phyloP scores from a whole-genome alignment of 1,140 invertebrate species.

The Gonioctena quinquepunctata region DNA sequence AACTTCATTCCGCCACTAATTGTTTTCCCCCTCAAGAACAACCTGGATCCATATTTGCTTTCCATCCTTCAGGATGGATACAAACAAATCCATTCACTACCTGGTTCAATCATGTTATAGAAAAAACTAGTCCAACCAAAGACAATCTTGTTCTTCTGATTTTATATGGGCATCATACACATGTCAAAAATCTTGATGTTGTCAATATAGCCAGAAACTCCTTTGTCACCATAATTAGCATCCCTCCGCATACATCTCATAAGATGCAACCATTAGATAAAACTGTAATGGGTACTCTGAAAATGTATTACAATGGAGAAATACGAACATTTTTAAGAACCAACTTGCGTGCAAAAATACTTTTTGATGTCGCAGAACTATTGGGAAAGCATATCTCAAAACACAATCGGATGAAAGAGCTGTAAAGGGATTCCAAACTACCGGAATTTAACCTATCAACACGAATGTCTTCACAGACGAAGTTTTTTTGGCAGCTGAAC shows the following conservation, averaged over 20 bases:
- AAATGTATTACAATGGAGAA: constrained; percentile 33
- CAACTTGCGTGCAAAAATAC: constrained; percentile 14
- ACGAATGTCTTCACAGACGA: no score
- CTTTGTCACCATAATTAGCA: constrained; percentile 48
- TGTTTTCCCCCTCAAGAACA: constrained; percentile 49
- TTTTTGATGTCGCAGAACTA: no score
- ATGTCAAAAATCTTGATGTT: constrained; percentile 30
- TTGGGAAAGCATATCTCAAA: no score
- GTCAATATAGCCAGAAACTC: constrained; percentile 30
- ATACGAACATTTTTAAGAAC: constrained; percentile 21
- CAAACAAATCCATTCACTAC: no score
- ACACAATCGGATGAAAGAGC: no score
- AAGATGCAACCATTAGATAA: constrained; percentile 50
- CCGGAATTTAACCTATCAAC: no score
- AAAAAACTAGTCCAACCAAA: constrained; percentile 25
- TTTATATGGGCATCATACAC: constrained; percentile 41
- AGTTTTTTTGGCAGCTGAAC: no score
- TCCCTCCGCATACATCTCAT: constrained; percentile 20
- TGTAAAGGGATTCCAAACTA: no score
- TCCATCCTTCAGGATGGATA: constrained; percentile 49
- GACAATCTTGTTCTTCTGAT: constrained; percentile 36
- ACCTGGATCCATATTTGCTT: constrained; percentile 33
- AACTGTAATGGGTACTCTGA: constrained; percentile 39
- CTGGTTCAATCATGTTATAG: no score
- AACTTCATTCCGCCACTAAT: constrained; percentile 51